These are phyloP conservation scores for Rhynchonycteris naso DNA, from an alignment of 2,797 vertebrate species.

Conservation along the genomic window DNA sequence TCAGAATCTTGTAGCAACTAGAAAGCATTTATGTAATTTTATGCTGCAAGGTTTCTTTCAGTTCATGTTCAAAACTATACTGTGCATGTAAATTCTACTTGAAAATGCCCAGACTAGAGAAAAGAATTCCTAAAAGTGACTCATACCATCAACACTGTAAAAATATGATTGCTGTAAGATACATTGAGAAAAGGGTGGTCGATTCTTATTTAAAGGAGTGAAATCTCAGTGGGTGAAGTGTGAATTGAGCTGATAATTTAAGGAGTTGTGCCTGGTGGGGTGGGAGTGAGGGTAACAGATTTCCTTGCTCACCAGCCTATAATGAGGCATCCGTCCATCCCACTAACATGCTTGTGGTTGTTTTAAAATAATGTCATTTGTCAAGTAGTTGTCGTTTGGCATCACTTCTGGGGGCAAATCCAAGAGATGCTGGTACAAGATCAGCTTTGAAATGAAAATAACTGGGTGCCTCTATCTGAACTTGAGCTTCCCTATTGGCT, in stretches of 20 bases:
- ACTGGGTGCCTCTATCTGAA: not conserved
- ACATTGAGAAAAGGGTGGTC: not conserved
- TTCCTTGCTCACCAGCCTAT: not conserved
- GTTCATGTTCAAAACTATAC: not conserved
- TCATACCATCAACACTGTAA: not conserved
- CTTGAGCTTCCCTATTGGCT: not conserved
- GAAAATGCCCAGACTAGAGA: conserved; percentile 12
- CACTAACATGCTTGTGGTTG: not conserved
- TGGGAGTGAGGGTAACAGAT: not conserved
- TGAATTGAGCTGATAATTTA: not conserved
- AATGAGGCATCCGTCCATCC: not conserved
- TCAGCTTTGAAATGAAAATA: not conserved
- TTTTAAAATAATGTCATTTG: not conserved
- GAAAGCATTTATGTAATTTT: not conserved
- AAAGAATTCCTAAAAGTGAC: conserved; percentile 5
- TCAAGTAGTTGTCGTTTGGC: not conserved
- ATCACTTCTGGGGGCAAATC: not conserved
- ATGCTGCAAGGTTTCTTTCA: conserved; percentile 37
- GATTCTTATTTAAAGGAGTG: not conserved
- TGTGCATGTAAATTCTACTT: not conserved
- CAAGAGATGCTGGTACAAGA: not conserved
- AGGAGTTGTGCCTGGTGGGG: not conserved
- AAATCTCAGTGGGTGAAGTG: not conserved
- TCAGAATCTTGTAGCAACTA: not conserved
- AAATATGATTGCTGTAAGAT: not conserved